Conservation (phyloP, 2,113 vertebrate species). For the Hassar affinis region DNA sequence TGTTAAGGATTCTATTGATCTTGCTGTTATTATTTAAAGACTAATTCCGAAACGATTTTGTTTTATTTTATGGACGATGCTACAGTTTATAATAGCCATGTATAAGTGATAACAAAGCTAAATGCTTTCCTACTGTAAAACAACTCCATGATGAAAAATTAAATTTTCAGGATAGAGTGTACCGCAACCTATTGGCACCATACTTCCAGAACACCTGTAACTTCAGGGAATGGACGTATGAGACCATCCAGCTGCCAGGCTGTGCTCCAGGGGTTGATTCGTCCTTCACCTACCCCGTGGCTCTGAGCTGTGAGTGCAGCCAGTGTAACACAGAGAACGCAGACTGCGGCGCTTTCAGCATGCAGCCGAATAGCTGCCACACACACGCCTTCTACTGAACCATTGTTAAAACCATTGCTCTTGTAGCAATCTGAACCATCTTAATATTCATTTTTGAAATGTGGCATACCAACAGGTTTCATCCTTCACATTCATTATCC, state of each 20-base stretch:
- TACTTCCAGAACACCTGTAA: constrained; percentile 76
- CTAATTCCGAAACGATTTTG: neutral
- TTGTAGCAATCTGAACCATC: neutral
- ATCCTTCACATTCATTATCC: neutral
- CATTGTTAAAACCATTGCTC: neutral
- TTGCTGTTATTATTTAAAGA: neutral
- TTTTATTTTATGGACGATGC: neutral
- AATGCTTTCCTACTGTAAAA: neutral
- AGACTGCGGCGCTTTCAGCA: constrained; percentile 74
- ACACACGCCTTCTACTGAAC: constrained; percentile 60
- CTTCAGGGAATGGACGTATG: constrained; percentile 80
- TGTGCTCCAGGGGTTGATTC: constrained; percentile 74
- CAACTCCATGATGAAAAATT: neutral
- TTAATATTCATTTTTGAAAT: neutral
- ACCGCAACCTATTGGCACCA: constrained; percentile 61
- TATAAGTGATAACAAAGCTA: neutral
- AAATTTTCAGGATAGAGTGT: constrained; percentile 23
- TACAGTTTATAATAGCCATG: neutral
- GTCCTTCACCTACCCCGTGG: constrained; percentile 79
- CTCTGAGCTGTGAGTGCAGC: constrained; percentile 79
- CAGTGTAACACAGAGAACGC: constrained; percentile 74
- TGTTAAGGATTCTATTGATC: neutral
- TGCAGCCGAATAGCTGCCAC: constrained; percentile 75
- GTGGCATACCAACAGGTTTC: too few relatives aligned
- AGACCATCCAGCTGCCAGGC: constrained; percentile 78